A percentile compares a stretch with the other conserved stretches of the same genome.
phyloP scores from a whole-genome alignment of 2,113 vertebrate genomes.

The Alces alces region DNA sequence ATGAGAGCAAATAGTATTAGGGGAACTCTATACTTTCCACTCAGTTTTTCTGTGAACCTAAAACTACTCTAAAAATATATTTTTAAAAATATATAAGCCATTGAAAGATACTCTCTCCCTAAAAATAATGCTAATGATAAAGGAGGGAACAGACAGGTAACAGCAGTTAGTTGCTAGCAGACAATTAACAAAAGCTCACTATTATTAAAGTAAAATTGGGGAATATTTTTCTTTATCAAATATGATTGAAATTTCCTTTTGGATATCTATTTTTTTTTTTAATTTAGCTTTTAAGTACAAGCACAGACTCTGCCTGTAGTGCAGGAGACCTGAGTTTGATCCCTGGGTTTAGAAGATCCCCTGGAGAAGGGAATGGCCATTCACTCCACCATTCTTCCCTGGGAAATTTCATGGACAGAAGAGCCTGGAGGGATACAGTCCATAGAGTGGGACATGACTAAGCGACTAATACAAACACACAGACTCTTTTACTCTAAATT shows the following conservation, averaged over 20 bases:
- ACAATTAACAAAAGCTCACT: background rate
- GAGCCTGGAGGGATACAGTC: background rate
- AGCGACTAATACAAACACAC: background rate
- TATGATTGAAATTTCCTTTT: background rate
- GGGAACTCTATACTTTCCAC: background rate
- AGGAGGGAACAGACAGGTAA: background rate
- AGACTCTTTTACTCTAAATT: background rate
- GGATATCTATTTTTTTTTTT: background rate
- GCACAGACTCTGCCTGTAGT: background rate
- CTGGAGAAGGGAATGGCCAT: background rate
- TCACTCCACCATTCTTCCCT: background rate
- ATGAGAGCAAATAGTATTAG: too few species aligned
- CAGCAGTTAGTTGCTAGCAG: background rate
- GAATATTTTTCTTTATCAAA: background rate
- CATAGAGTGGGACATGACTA: background rate
- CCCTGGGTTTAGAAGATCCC: background rate
- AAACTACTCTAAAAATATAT: background rate
- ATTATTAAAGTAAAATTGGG: background rate
- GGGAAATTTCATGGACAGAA: background rate
- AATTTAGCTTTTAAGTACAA: background rate
- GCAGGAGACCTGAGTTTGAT: background rate
- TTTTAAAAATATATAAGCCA: background rate
- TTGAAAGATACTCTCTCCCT: background rate
- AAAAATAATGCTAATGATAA: background rate
- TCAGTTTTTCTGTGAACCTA: background rate